Base-by-base conservation (phyloP, 2,888 invertebrate species). In the Meteorus colon region DNA sequence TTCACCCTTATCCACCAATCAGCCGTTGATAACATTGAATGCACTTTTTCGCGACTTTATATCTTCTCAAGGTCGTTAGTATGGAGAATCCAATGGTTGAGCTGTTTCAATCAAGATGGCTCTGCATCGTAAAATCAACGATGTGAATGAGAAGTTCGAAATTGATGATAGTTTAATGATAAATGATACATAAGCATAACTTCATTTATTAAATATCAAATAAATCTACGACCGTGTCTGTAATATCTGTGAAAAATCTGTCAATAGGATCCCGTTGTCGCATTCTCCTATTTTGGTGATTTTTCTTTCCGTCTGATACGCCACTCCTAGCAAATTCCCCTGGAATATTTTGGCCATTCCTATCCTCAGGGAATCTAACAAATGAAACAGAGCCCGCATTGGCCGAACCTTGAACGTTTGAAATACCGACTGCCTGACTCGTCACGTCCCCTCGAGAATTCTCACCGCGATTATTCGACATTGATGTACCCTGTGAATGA, bases 401-500 rank as follows among this genome's bases (percentile, higher is more conserved):
- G 1, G 85, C 85, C 5, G 77, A 81, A 66, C 84, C 85, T 27
- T 79, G 80, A n/a, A 78, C 78, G 41, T 73, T 78, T 6, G 79
- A 82, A 4, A 51, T 51, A 19, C 84, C 84, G 3, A 75, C 73
- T n/a, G 82, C 74, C 19, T 83, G 82, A 29, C 71, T 77, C 24
- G 79, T 80, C 8, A 85, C 83, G 41, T 83, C 81, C 14, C 84
- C 83, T 16, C 70, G 77, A 0, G 84, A 84, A 51, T 79, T 67
- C 37, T 80, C 81, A 16, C 83, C 84, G 6, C 70, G 78, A 73
- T 82, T 84, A 5, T 79, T 81, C 4, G 84, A 82, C 27, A 75
- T 66, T 2, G 85, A 82, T 31, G 65, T 81, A 24, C 83, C 84
- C 24, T 77, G 71, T 24, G 83, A 81, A 14, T 84, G 69, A 5